Evolutionary conservation across 2,888 invertebrate genomes (phyloP), one percentile per base, ranked within the genome.

Genomic region (Alcis repandata): DNA sequence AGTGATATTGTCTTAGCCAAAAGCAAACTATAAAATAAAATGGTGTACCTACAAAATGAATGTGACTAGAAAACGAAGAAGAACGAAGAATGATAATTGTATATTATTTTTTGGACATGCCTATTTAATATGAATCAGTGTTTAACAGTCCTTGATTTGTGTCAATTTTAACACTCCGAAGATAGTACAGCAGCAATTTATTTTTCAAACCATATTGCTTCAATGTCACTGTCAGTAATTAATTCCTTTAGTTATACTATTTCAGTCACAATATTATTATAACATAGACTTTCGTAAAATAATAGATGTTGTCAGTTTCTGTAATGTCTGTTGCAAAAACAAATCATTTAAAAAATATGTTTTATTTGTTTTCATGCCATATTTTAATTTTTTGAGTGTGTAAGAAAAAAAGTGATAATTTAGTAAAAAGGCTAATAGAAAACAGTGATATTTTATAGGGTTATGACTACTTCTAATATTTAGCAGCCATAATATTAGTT

Each of bases 21-120:
- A 70, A 91, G 92, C 76, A 92, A 92, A 86, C 79, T 92, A 76
- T 92, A 84, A 86, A 56, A 22, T 20, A 46, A 46, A 46, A 36
- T 40, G 1, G 17, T 36, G 32, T 22, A 43, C 10, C 10, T 51
- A 20, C 13, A 41, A 15, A 22, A 19, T 15, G 15, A 41, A 10
- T 43, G 22, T 33, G 38, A 38, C 0, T 17, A 52, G 17, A 10
- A n/a, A 10, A 33, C 6, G 15, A n/a, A n/a, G n/a, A n/a, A n/a
- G n/a, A n/a, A n/a, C n/a, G n/a, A n/a, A n/a, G n/a, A 15, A 32
- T 15, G 9, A 9, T 7, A 49, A 32, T 13, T 17, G 27, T 33
- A 27, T 9, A 32, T 20, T 27, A 4, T 27, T 27, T 27, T 27
- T 27, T 6, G 27, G 6, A 27, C 27, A 27, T 4, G 27, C 6